phyloP scores from a whole-genome alignment of 2,113 vertebrate species.

The Gopherus evgoodei region DNA sequence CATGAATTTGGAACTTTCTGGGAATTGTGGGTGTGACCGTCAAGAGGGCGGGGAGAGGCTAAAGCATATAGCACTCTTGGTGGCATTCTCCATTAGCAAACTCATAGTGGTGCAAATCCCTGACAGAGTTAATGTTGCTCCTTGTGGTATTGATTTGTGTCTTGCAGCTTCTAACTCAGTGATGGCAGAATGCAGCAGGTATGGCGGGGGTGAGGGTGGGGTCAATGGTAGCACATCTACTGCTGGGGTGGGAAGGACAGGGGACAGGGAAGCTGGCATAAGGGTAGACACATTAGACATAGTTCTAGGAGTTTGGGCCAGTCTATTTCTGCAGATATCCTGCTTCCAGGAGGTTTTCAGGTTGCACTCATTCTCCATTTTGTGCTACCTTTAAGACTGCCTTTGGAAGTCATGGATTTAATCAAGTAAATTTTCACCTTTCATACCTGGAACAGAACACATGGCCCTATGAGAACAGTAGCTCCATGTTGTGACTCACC shows the following conservation, averaged over 20 bases:
- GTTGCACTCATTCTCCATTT: neutral
- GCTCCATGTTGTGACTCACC: neutral
- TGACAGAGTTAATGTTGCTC: neutral
- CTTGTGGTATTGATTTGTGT: neutral
- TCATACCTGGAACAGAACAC: neutral
- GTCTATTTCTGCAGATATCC: neutral
- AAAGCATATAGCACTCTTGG: neutral
- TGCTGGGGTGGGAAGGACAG: neutral
- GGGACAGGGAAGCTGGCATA: neutral
- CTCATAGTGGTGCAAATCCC: neutral
- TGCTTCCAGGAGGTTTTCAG: neutral
- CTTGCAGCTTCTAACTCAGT: neutral
- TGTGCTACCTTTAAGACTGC: neutral
- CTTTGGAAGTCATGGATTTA: neutral
- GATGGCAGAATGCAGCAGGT: neutral
- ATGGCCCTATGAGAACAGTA: neutral
- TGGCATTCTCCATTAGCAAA: neutral
- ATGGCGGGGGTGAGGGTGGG: fast-evolving
- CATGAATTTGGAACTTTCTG: neutral
- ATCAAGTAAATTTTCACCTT: neutral
- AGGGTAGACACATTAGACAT: neutral
- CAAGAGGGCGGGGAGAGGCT: neutral
- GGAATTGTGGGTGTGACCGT: neutral
- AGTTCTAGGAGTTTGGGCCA: neutral
- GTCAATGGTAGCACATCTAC: neutral